Percentiles rank a stretch among this genome's conserved stretches.
phyloP scores from a whole-genome alignment of 2,888 invertebrate species.

The Platycheirus albimanus region DNA sequence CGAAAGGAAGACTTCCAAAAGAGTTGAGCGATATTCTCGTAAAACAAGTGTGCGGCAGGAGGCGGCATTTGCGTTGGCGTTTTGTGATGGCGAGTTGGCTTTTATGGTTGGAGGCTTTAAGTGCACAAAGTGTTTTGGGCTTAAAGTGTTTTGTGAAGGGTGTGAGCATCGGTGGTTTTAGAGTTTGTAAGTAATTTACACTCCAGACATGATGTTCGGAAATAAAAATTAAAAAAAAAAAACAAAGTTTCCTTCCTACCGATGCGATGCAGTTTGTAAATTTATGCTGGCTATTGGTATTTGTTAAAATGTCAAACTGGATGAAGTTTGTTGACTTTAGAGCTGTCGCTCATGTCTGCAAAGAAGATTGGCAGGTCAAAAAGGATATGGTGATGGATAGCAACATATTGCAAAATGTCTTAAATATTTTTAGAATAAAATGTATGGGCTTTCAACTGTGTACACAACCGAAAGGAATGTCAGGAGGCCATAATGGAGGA shows the following conservation, averaged over 20 bases:
- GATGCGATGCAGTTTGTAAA: background rate
- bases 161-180: background rate
- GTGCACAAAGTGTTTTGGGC: slow-evolving; percentile 27
- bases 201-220: background rate
- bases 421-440: no score
- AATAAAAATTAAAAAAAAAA: no score
- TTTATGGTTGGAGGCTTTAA: background rate
- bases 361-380: slow-evolving; percentile 14
- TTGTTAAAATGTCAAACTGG: slow-evolving; percentile 32
- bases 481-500: no score
- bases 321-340: slow-evolving; percentile 32
- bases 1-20: slow-evolving; percentile 9
- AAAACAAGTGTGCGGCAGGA: background rate
- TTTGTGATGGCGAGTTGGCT: no score
- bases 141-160: slow-evolving; percentile 3
- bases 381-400: slow-evolving; percentile 16
- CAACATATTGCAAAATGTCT: background rate
- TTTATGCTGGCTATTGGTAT: slow-evolving; percentile 21
- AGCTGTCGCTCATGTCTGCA: slow-evolving; percentile 1
- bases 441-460: no score
- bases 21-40: background rate
- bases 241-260: background rate
- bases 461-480: no score
- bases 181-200: slow-evolving; percentile 14
- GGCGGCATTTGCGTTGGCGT: background rate